Percentiles rank a stretch among this genome's conserved stretches.
Evolutionary conservation across 2,888 invertebrate genomes (phyloP).

Genomic region (Trilocha varians): DNA sequence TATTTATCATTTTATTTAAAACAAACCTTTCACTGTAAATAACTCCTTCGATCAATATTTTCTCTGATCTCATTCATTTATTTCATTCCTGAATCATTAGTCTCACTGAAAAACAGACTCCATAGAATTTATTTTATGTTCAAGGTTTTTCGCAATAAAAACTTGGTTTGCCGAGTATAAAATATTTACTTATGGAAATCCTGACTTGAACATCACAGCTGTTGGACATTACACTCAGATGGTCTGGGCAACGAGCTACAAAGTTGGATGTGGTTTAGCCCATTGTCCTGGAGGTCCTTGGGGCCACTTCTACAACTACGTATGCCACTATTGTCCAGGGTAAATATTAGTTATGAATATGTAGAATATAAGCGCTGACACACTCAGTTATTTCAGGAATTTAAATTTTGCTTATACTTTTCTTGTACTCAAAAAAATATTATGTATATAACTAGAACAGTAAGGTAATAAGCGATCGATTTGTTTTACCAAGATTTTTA

Average conservation of each 20-base stretch:
- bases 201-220: slow-evolving; percentile 71
- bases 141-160: slow-evolving; percentile 84
- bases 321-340: slow-evolving; percentile 90
- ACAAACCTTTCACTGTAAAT: too few relatives aligned
- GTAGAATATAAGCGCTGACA: too few relatives aligned
- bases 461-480: too few relatives aligned
- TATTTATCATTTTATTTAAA: too few relatives aligned
- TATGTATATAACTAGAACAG: too few relatives aligned
- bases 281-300: slow-evolving; percentile 77
- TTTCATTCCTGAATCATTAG: neutral
- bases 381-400: too few relatives aligned
- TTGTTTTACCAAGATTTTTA: too few relatives aligned
- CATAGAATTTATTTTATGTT: too few relatives aligned
- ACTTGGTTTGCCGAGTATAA: slow-evolving; percentile 84
- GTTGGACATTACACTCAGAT: slow-evolving; percentile 88
- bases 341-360: slow-evolving; percentile 67
- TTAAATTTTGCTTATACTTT: too few relatives aligned
- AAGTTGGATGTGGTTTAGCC: slow-evolving; percentile 83
- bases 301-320: slow-evolving; percentile 82
- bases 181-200: slow-evolving; percentile 80
- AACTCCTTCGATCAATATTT: too few relatives aligned
- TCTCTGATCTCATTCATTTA: neutral
- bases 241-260: slow-evolving; percentile 86
- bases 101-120: neutral
- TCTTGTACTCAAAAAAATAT: too few relatives aligned